A percentile compares a stretch with the other conserved stretches of the same genome.
phyloP scores from a whole-genome alignment of 2,797 vertebrate genomes.

The Botia kubotai region DNA sequence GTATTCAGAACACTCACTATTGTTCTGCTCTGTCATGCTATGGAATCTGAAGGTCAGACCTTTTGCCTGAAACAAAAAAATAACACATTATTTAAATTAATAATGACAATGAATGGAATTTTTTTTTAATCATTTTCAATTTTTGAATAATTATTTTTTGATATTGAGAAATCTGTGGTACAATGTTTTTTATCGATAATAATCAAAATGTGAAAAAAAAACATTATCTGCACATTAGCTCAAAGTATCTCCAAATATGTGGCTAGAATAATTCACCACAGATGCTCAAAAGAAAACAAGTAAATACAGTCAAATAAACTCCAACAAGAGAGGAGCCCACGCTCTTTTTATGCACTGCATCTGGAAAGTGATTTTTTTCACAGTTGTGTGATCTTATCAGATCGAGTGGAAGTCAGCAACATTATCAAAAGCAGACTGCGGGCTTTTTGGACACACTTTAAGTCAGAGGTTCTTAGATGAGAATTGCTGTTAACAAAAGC shows the following conservation, averaged over 20 bases:
- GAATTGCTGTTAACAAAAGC: conserved; percentile 36
- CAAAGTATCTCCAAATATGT: conserved; percentile 48
- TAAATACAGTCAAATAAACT: conserved; percentile 51
- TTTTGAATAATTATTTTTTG: too few relatives aligned
- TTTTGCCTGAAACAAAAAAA: not conserved
- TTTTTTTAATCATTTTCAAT: too few relatives aligned
- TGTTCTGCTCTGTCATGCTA: not conserved
- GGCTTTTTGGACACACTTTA: conserved; percentile 31
- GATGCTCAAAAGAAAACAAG: conserved; percentile 56
- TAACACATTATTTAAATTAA: not conserved
- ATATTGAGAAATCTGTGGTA: not conserved
- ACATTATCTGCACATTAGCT: conserved; percentile 11
- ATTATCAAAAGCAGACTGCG: conserved; percentile 44
- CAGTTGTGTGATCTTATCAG: conserved; percentile 49
- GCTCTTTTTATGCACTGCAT: conserved; percentile 16
- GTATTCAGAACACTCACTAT: not conserved
- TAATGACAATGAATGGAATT: not conserved
- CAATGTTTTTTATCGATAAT: not conserved
- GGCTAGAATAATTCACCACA: conserved; percentile 61
- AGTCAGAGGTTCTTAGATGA: conserved; percentile 1
- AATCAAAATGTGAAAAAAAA: not conserved
- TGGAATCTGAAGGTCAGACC: not conserved
- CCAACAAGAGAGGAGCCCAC: conserved; percentile 6
- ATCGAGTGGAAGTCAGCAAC: conserved; percentile 43
- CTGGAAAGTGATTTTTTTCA: conserved; percentile 29